Evolutionary conservation across 2,113 vertebrate genomes (phyloP), one percentile per base, ranked within the genome.

Genomic region (Catharus fuscescens): DNA sequence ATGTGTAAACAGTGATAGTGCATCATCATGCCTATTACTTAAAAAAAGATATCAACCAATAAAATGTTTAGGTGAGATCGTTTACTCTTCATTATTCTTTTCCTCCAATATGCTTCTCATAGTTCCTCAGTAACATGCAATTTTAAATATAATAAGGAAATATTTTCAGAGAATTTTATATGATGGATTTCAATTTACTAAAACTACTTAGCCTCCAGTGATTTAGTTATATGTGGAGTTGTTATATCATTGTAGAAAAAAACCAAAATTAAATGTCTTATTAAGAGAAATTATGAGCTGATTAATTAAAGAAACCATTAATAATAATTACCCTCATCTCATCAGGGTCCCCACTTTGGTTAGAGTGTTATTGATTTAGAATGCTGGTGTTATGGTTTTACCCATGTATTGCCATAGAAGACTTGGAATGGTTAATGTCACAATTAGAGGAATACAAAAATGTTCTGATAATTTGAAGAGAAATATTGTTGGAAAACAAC

Each of bases 401-500:
- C 5, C 8, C 1, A 44, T 61, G 70, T 38, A 64, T 72, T 91
- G 53, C 48, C 53, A 64, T 61, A 16, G 20, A 91, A 90, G 13
- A 23, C 57, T 89, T 81, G 40, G 71, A 95, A 78, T 36, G 70
- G 45, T 90, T 76, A 80, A 64, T 90, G 74, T 81, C 50, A 71
- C 80, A 93, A 69, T 92, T 95, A 95, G 67, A 91, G 36, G n/a
- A 88, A 92, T 84, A 93, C 67, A 88, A 94, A 97, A 96, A 83
- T 0, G 14, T 78, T 88, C 90, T 74, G 73, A 81, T 91, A 95
- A 96, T 97, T 95, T 90, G 83, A 91, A 95, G 90, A 95, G 92
- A 97, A 97, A 95, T 95, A 94, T 91, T 93, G 78, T 84, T 96
- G 92, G 92, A 95, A 91, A 96, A 94, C 47, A 82, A 96, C 64